Conservation (phyloP, 2,797 vertebrate species). For the Falco columbarius region DNA sequence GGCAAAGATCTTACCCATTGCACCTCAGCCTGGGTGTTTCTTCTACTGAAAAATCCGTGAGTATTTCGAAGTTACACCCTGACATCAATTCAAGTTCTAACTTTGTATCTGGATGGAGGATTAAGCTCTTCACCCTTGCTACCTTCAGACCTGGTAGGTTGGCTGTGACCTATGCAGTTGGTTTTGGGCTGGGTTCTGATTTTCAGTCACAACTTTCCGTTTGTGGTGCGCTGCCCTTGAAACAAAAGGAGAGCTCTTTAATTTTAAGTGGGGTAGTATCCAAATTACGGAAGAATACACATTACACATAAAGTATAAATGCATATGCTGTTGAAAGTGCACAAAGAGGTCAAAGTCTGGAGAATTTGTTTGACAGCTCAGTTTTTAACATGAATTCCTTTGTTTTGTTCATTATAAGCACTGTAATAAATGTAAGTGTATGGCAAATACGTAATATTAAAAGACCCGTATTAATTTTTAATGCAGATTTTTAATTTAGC, state of each 20-base stretch:
- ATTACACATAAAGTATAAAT: not conserved
- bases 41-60: not conserved
- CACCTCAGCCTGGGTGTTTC: not conserved
- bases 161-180: not conserved
- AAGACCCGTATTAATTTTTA: not conserved
- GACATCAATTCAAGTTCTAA: not conserved
- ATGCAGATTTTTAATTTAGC: not conserved
- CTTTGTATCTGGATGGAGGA: accelerated
- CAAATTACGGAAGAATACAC: not conserved
- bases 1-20: accelerated
- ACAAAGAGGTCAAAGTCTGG: not conserved
- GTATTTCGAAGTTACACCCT: not conserved
- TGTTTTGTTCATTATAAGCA: not conserved
- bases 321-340: not conserved
- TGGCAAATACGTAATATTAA: not conserved
- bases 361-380: not conserved
- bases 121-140: not conserved
- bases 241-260: not conserved
- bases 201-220: not conserved
- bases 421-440: accelerated
- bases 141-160: not conserved
- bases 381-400: not conserved
- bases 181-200: not conserved
- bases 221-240: not conserved
- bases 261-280: not conserved